Evolutionary conservation across 2,113 vertebrate species (phyloP), one percentile per base, ranked within the genome.

Genomic region (Hyaena hyaena): DNA sequence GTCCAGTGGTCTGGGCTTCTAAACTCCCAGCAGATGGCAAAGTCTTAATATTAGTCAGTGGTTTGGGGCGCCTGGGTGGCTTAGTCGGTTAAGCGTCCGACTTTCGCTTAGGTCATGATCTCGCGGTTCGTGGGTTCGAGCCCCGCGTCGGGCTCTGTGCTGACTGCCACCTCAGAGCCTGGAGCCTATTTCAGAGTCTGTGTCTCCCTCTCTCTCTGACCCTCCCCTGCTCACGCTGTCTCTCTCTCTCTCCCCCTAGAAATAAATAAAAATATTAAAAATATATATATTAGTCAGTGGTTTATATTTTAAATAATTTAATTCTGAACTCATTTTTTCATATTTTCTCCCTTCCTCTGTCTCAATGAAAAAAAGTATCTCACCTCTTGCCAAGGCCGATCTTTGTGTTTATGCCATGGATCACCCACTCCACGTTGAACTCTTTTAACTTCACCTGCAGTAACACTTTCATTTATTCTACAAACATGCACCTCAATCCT

Each of bases 301-400:
- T 69, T 96, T 84, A 24, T 45, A 82, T 79, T 33, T 68, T 33
- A 92, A 94, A 2, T 31, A 91, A 65, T 88, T 95, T 88, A 39
- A 77, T 93, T 93, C 31, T 61, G 33, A 76, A 43, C 66, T 82
- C 1, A 4, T 35, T 61, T 69, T 55, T 74, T 71, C 76, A 31
- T 31, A 71, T 68, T 95, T 89, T 43, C 28, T 87, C 15, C 87
- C 53, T 80, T 83, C 10, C 82, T n/a, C 5, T 58, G 50, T 65
- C 71, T 94, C 58, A 63, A 23, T 14, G 55, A 74, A n/a, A 48
- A 48, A 76, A 88, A 48, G 17, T 14, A 55, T 24, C 7, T 7
- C 9, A 4, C 14, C 16, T 79, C 31, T 69, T 76, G 4, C 31
- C 77, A 82, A 83, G 15, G 39, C 33, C 21, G 48, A 14, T 23